phyloP scores from a whole-genome alignment of 2,888 invertebrate genomes.

The Merodon equestris region DNA sequence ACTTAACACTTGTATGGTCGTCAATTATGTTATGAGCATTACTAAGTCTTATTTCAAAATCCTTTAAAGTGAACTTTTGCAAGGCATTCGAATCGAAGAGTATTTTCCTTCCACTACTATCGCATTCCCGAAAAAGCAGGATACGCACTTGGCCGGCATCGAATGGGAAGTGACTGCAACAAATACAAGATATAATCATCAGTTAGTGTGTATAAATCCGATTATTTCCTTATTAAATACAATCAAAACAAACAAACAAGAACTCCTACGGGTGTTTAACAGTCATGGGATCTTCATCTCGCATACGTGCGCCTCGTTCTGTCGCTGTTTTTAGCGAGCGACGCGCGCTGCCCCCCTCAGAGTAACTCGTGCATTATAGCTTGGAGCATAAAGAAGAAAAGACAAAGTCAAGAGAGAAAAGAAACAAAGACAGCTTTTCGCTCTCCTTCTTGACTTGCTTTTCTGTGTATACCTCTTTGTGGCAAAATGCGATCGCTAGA shows the following conservation, averaged over 20 bases:
- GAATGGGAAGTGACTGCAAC: slow-evolving; percentile 81
- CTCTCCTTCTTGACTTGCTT: slow-evolving; percentile 37
- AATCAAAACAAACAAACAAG: neutral
- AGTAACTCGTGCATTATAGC: slow-evolving; percentile 54
- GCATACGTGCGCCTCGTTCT: slow-evolving; percentile 44
- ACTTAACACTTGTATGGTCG: slow-evolving; percentile 56
- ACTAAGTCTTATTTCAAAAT: slow-evolving; percentile 64
- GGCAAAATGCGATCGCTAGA: slow-evolving; percentile 53
- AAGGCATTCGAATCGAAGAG: slow-evolving; percentile 90
- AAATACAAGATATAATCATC: neutral
- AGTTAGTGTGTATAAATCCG: neutral
- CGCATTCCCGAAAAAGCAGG: slow-evolving; percentile 91
- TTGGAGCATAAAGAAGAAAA: slow-evolving; percentile 12
- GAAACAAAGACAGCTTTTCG: slow-evolving; percentile 16
- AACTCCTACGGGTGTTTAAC: slow-evolving; percentile 42
- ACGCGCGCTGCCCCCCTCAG: too few species aligned
- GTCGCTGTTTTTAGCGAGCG: slow-evolving; percentile 22
- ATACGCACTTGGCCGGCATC: slow-evolving; percentile 87
- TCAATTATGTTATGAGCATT: slow-evolving; percentile 48
- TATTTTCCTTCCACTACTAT: slow-evolving; percentile 88
- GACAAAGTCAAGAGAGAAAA: too few species aligned
- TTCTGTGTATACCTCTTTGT: slow-evolving; percentile 19
- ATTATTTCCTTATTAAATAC: neutral
- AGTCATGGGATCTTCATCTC: slow-evolving; percentile 48
- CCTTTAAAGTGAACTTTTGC: slow-evolving; percentile 81